Percentiles rank a stretch among this genome's conserved stretches.
Evolutionary conservation across 2,797 vertebrate species (phyloP).

Genomic region (Smutsia gigantea): DNA sequence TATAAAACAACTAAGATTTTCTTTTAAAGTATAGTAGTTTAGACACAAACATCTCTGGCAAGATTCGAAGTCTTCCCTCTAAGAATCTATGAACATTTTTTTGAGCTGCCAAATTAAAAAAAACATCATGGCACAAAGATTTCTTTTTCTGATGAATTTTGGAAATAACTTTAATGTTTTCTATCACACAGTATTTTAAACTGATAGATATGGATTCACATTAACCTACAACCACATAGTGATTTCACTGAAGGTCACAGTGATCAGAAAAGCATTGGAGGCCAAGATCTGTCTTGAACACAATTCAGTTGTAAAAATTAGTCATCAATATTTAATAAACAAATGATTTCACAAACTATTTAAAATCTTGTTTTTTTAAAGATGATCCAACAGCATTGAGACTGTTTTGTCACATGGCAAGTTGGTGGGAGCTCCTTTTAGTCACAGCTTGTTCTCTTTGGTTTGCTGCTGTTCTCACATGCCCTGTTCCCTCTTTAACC

Average conservation of each 20-base stretch:
- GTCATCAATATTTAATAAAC: background rate
- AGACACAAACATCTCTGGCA: background rate
- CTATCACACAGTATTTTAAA: background rate
- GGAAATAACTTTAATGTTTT: conserved; percentile 29
- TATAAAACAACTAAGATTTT: background rate
- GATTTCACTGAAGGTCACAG: background rate
- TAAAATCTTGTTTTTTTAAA: background rate
- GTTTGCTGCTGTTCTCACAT: background rate
- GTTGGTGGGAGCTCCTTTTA: background rate
- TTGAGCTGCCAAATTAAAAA: background rate
- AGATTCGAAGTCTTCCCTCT: background rate
- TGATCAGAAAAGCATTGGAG: background rate
- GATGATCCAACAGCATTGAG: background rate
- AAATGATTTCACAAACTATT: background rate
- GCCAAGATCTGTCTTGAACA: background rate
- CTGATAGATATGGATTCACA: background rate
- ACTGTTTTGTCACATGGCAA: background rate
- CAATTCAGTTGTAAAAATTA: background rate
- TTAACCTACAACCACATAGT: background rate
- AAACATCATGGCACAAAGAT: background rate
- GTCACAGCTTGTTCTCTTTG: background rate
- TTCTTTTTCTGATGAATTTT: background rate
- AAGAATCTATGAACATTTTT: background rate
- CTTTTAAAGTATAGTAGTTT: background rate
- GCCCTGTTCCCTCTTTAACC: background rate